Base-by-base conservation (phyloP, 2,888 invertebrate genomes). In the Phyllotreta cruciferae region DNA sequence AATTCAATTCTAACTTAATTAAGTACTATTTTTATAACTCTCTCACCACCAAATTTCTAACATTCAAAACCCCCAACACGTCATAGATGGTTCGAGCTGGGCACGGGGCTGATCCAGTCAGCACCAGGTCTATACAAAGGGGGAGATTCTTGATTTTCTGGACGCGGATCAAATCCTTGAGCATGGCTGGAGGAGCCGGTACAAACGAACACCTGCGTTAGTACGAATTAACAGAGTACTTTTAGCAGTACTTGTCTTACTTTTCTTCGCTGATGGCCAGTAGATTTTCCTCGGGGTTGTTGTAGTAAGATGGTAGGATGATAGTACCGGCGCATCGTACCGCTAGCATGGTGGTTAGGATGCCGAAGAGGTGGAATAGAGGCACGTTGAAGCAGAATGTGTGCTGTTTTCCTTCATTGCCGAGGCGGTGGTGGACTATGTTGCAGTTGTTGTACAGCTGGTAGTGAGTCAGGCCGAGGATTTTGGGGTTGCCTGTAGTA, bases 131-230 rank as follows among this genome's bases (percentile, higher is more conserved):
- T 0, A 78, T 79, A 53, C 84, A 83, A 36, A 87, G 80, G 0
- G 83, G 80, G 9, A 82, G 72, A 9, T 83, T 78, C 7, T 83
- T 67, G 62, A 82, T 78, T 35, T 80, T 79, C 71, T 86, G 85
- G 3, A 79, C 79, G 35, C 83, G 83, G 42, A 93, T 79, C 69
- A 92, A 82, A 80, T 93, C 92, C 8, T 91, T 87, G 79, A 91
- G 91, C 94, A 94, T 94, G 1, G 94, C 94, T 6, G 94, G 93
- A 0, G 93, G 93, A 38, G 93, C 93, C 75, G 88, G 88, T 14
- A 90, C 77, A 1, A 88, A 79, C 0, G 87, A 87, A 74, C 92
- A 92, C 73, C 91, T 92, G 73, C 55, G 75, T 71, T 24, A 24
- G 24, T 24, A 24, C 1, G 4, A 24, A 24, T 24, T 4, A 24